phyloP scores from a whole-genome alignment of 2,797 vertebrate species.

The Arrhamphus sclerolepis region DNA sequence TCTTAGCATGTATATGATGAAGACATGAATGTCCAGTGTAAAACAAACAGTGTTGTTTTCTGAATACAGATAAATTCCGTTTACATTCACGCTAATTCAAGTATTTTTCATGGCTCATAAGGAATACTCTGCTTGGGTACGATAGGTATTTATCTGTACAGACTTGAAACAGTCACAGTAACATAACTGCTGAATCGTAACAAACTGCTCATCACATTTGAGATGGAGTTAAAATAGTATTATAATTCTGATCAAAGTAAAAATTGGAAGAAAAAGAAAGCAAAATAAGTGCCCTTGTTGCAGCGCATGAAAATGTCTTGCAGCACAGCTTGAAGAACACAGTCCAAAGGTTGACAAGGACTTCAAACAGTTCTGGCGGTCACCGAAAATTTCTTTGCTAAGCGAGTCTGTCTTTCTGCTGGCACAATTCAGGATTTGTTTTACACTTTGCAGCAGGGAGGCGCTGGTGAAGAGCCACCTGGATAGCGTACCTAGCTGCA shows the following conservation, averaged over 20 bases:
- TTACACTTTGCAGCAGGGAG: slow-evolving; percentile 60
- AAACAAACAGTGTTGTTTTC: no score
- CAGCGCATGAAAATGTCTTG: slow-evolving; percentile 34
- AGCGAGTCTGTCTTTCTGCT: slow-evolving; percentile 54
- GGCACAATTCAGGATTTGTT: slow-evolving; percentile 59
- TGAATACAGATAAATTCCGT: no score
- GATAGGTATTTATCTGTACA: no score
- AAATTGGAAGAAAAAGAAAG: slow-evolving; percentile 43
- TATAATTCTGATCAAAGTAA: slow-evolving; percentile 65
- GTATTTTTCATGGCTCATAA: no score
- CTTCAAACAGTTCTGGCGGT: slow-evolving; percentile 71
- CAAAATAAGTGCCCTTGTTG: slow-evolving; percentile 23
- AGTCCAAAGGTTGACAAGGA: slow-evolving; percentile 67
- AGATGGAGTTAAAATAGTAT: slow-evolving; percentile 39
- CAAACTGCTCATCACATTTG: slow-evolving; percentile 9
- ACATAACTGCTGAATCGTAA: not conserved
- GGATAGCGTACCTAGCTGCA: slow-evolving; percentile 69
- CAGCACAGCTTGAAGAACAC: slow-evolving; percentile 66
- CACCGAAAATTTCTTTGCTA: slow-evolving; percentile 55
- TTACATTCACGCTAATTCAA: no score
- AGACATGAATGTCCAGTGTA: no score
- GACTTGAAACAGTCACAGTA: no score
- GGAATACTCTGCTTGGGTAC: no score
- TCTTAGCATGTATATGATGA: no score
- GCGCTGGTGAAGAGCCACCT: slow-evolving; percentile 72